A percentile compares a stretch with the other conserved stretches of the same genome.
Evolutionary conservation across 2,888 invertebrate genomes (phyloP).

Genomic region (Phyllotreta striolata): DNA sequence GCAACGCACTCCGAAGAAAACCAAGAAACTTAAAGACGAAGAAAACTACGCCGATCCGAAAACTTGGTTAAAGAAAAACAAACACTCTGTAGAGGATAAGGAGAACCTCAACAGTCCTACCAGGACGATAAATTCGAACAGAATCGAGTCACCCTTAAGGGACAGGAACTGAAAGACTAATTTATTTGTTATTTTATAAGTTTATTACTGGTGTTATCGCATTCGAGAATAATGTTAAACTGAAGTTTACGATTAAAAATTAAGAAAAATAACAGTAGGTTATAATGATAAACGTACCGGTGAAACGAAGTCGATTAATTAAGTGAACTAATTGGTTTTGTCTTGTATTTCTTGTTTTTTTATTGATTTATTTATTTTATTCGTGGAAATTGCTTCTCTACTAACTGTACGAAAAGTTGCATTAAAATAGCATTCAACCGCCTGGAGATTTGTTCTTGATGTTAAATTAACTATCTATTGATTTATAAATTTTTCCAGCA

Average conservation of each 20-base stretch:
- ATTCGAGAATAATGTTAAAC: background rate
- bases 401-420: too few relatives aligned
- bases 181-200: conserved; percentile 14
- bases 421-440: too few relatives aligned
- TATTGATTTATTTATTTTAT: too few relatives aligned
- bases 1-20: conserved; percentile 54
- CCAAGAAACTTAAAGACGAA: conserved; percentile 59
- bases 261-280: conserved; percentile 2
- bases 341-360: too few relatives aligned
- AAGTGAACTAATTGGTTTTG: too few relatives aligned
- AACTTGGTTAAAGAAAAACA: conserved; percentile 55
- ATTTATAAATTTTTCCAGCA: too few relatives aligned
- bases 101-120: conserved; percentile 62
- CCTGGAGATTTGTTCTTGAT: too few relatives aligned
- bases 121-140: conserved; percentile 53
- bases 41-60: conserved; percentile 44
- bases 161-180: conserved; percentile 57
- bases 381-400: too few relatives aligned
- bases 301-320: too few relatives aligned
- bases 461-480: too few relatives aligned
- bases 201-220: conserved; percentile 5
- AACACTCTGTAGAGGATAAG: conserved; percentile 58
- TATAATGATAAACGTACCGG: conserved; percentile 1
- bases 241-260: conserved; percentile 2
- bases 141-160: conserved; percentile 60